Base-by-base conservation (phyloP, 2,888 invertebrate genomes). In the Drosophila prostipennis region DNA sequence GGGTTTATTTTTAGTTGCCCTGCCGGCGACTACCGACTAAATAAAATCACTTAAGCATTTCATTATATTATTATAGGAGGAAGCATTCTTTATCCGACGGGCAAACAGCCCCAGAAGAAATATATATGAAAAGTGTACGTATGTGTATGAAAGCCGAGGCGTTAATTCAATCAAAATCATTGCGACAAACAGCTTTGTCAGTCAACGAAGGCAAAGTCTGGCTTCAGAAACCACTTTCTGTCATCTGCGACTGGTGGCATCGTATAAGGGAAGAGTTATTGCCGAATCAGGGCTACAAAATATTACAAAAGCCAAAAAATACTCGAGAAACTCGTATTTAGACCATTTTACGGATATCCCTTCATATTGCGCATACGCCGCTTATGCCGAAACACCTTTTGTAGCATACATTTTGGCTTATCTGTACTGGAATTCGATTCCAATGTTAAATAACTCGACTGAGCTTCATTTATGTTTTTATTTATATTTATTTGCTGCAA, bases 91-190 rank as follows among this genome's bases (percentile, higher is more conserved):
- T 57, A 54, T 40, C 58, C 37, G 51, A 43, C 36, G 58, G 42
- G 51, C 49, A 37, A 51, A 48, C 48, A 56, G 67, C 37, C 54
- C 26, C 43, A 39, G 43, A 49, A 51, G 45, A 43, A 36, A 51
- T 46, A 39, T 23, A 40, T n/a, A 26, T 19, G 32, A 34, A 34
- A 10, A 11, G 32, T 11, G 29, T 16, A 29, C 59, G 10, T 14
- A 39, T 46, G 10, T 14, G 34, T 34, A 26, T 61, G 54, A 54
- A 72, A 74, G 73, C 63, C 69, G 56, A 80, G 74, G 82, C 82
- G 82, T 84, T 83, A 83, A 83, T 83, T 84, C 84, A 83, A 83
- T 83, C 82, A 83, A 82, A 84, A 80, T 77, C 76, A 74, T 79
- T 81, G 82, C 84, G 84, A 82, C 77, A 79, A 68, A 57, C 63